Evolutionary conservation across 2,888 invertebrate species (phyloP).

Genomic region (Myathropa florea): DNA sequence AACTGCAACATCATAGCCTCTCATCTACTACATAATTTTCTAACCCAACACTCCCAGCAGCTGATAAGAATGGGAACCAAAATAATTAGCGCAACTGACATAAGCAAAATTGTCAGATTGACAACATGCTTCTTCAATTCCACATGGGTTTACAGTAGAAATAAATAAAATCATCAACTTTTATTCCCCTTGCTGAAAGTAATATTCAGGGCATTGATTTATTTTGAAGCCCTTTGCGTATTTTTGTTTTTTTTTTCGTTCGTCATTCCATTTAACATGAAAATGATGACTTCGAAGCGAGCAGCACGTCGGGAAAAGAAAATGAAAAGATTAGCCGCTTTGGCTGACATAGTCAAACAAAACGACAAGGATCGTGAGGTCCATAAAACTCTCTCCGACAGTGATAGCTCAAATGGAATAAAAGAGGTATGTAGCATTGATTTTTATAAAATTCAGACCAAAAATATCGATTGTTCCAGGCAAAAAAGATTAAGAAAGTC

Average conservation of each 20-base stretch:
- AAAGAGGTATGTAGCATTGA: conserved; percentile 24
- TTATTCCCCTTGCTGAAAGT: no score
- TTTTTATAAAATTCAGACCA: not conserved
- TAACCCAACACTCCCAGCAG: not conserved
- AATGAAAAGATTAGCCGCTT: conserved; percentile 84
- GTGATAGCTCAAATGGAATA: conserved; percentile 45
- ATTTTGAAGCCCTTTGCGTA: no score
- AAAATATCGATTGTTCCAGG: not conserved
- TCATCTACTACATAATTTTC: not conserved
- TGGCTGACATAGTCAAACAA: conserved; percentile 83
- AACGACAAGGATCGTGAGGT: conserved; percentile 83
- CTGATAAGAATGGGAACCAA: not conserved
- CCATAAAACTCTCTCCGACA: conserved; percentile 50
- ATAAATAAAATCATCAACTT: not conserved
- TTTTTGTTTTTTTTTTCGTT: no score
- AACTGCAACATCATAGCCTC: not conserved
- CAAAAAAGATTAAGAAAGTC: conserved; percentile 17
- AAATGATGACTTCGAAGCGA: conserved; percentile 81
- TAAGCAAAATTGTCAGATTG: not conserved
- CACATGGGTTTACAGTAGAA: not conserved
- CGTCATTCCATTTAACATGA: conserved; percentile 75
- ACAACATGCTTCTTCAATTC: not conserved
- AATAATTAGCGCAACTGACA: not conserved
- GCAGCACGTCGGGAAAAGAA: conserved; percentile 83
- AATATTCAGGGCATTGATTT: no score